These are phyloP conservation scores for Chiridota heheva DNA, from an alignment of 35 echinoderm and acorn worm species.

Conservation along the genomic window DNA sequence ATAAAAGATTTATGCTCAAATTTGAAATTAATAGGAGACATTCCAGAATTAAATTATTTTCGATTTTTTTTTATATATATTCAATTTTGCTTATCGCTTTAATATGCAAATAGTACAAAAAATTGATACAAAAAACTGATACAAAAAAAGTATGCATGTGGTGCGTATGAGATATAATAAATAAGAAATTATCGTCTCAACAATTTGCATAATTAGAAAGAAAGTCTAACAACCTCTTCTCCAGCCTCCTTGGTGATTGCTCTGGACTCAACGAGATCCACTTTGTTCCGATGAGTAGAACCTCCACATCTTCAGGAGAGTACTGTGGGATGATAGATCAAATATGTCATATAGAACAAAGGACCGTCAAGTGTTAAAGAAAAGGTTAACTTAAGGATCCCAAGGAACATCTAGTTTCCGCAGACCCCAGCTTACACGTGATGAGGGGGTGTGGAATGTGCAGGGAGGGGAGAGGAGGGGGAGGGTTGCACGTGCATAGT, in stretches of 20 bases:
- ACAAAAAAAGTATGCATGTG: neutral
- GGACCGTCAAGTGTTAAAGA: too few species aligned
- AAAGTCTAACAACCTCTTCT: constrained; percentile 60
- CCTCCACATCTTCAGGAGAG: constrained; percentile 71
- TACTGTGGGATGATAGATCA: constrained; percentile 46
- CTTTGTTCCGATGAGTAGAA: constrained; percentile 79
- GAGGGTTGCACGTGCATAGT: neutral
- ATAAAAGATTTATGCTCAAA: too few species aligned
- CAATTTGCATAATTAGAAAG: too few species aligned
- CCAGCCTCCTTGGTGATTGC: constrained; percentile 59
- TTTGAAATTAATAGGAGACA: too few species aligned
- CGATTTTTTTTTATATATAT: neutral
- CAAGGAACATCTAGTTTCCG: neutral
- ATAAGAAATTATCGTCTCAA: neutral
- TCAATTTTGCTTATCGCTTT: neutral
- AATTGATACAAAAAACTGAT: neutral
- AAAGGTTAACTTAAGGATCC: neutral
- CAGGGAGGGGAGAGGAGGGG: neutral
- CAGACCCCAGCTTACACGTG: neutral
- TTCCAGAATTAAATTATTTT: too few species aligned
- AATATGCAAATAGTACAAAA: neutral
- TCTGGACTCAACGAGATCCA: constrained; percentile 49
- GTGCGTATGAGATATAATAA: neutral
- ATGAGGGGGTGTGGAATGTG: neutral
- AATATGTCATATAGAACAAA: neutral